Evolutionary conservation across 2,888 invertebrate species (phyloP), one percentile per base, ranked within the genome.

Genomic region (Operophtera brumata): DNA sequence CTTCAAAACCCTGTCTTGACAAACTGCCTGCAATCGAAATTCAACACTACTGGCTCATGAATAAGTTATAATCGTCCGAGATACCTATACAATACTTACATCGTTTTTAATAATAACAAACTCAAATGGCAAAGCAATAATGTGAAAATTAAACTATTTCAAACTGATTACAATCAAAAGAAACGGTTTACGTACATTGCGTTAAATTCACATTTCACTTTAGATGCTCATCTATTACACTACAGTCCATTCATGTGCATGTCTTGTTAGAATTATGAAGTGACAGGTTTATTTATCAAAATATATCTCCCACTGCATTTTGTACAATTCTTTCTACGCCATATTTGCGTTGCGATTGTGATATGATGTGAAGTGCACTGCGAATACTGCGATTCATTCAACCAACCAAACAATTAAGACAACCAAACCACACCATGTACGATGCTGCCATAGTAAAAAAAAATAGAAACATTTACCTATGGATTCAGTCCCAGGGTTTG

Each of bases 151-250:
- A 20, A n/a, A 70, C 54, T 70, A 67, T 77, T 76, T 70, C 54
- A 68, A 74, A 77, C 66, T 65, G 67, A 63, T 20, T 8, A 72
- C 61, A 71, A 68, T 57, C 65, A 59, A 61, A n/a, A 50, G 48
- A 47, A 64, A 56, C 59, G 47, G 44, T 67, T 66, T 70, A 88
- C 89, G 82, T 88, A 89, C 88, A 87, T 89, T 77, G 77, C 84
- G 80, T 71, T 75, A 76, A 81, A 82, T 80, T 84, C 86, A 86
- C 85, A 84, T 84, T 81, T 83, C 86, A 87, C 84, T 81, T 71
- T 62, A 64, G 69, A 72, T 73, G 72, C 57, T 73, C 67, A 60
- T 71, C 54, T 75, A 74, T 67, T 65, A 73, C 79, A 80, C 77
- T 76, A 61, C 61, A 71, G 63, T 71, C 61, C 64, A 71, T 73